A percentile compares a stretch with the other conserved stretches of the same genome.
These are phyloP conservation scores for Mesitornis unicolor DNA, from an alignment of 2,113 vertebrate species.

Conservation along the genomic window DNA sequence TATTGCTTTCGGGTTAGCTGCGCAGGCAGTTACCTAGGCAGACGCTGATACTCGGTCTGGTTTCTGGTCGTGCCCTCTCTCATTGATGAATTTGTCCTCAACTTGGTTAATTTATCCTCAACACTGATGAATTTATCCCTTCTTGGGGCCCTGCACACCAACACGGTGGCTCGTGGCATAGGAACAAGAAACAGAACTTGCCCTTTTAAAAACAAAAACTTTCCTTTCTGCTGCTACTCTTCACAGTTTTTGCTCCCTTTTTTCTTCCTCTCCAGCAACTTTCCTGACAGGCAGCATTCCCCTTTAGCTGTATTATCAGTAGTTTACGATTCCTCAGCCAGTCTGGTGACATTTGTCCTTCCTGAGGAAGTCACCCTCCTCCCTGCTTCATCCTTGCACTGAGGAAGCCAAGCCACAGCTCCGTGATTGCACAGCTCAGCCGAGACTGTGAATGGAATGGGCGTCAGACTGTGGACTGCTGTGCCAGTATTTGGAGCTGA, in stretches of 20 bases:
- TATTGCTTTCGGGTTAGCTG: neutral
- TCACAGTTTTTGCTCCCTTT: neutral
- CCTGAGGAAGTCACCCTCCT: neutral
- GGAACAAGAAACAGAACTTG: neutral
- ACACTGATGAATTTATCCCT: neutral
- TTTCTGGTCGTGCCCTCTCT: rapidly evolving
- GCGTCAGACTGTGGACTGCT: no score
- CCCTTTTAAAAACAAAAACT: neutral
- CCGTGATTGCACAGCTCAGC: neutral
- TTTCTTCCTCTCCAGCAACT: neutral
- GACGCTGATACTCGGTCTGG: neutral
- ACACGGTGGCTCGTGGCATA: neutral
- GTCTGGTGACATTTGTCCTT: neutral
- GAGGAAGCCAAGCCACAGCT: neutral
- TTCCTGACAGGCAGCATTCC: rapidly evolving
- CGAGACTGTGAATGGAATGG: rapidly evolving
- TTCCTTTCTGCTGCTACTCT: neutral
- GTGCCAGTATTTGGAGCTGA: neutral
- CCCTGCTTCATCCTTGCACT: rapidly evolving
- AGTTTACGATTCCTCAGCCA: neutral
- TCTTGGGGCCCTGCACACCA: rapidly evolving
- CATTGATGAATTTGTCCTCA: neutral
- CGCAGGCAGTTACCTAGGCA: neutral
- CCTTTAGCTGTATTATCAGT: neutral
- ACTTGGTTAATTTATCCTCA: neutral